These are phyloP conservation scores for Patiria pectinifera DNA, from an alignment of 53 echinoderm and acorn worm genomes.

Conservation along the genomic window DNA sequence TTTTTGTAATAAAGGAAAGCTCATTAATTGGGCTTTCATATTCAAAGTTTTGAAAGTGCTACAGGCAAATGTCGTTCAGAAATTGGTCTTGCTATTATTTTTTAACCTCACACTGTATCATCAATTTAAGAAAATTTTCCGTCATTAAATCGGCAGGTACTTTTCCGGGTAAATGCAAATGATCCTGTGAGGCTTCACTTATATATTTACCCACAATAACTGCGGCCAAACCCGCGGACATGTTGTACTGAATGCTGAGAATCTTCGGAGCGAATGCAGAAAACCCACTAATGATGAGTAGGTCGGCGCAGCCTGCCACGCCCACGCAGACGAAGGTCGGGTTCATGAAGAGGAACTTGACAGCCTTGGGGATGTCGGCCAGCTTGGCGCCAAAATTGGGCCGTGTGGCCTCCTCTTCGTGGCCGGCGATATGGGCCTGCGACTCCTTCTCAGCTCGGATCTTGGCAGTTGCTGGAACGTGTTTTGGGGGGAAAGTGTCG, in stretches of 20 bases:
- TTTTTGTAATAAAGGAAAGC: too few species aligned
- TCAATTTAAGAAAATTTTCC: too few species aligned
- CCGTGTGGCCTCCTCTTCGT: constrained; percentile 43
- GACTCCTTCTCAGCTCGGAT: constrained; percentile 76
- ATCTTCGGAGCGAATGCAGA: constrained; percentile 80
- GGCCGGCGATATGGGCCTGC: constrained; percentile 65
- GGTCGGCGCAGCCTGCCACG: constrained; percentile 44
- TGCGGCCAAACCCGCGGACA: constrained; percentile 76
- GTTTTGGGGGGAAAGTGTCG: too few species aligned
- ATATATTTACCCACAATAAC: constrained; percentile 69
- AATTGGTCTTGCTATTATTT: too few species aligned
- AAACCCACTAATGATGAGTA: constrained; percentile 67
- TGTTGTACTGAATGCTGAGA: constrained; percentile 71
- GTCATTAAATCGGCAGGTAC: too few species aligned
- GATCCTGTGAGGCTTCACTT: too few species aligned
- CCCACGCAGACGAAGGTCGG: constrained; percentile 72
- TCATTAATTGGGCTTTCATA: too few species aligned
- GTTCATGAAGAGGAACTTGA: constrained; percentile 66
- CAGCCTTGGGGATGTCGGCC: constrained; percentile 60
- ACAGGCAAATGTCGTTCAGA: too few species aligned
- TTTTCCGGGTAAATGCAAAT: background rate
- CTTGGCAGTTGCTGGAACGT: constrained; percentile 62
- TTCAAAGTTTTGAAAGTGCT: too few species aligned
- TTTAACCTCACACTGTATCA: too few species aligned
- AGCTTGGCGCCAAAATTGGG: constrained; percentile 69